Evolutionary conservation across 2,888 invertebrate species (phyloP).

Genomic region (Protonemura montana): DNA sequence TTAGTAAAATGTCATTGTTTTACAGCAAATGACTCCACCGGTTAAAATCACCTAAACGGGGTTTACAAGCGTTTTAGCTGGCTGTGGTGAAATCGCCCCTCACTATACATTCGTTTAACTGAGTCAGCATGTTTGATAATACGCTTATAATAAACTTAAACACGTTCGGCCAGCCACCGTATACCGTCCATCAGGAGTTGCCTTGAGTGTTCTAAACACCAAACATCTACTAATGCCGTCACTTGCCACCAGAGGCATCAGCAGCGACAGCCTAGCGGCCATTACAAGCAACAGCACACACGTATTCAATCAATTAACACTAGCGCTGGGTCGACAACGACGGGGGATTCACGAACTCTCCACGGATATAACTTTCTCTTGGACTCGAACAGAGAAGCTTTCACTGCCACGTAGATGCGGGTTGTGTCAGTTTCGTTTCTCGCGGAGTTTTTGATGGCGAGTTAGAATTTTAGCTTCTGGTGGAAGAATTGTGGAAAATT

Average conservation of each 20-base stretch:
- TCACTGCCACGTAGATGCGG: neutral
- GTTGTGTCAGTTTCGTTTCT: neutral
- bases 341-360: neutral
- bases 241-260: neutral
- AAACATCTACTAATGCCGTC: neutral
- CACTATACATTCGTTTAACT: too few species aligned
- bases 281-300: neutral
- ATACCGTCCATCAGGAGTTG: neutral
- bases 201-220: neutral
- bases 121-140: too few species aligned
- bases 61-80: too few species aligned
- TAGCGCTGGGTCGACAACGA: neutral
- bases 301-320: conserved; percentile 12
- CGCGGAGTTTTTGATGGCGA: neutral
- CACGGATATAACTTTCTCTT: neutral
- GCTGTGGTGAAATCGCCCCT: too few species aligned
- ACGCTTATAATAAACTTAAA: neutral
- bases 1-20: too few species aligned
- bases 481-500: too few species aligned
- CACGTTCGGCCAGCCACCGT: neutral
- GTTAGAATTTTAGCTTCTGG: too few species aligned
- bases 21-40: too few species aligned
- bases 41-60: too few species aligned
- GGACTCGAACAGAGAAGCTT: neutral
- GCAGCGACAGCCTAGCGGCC: neutral